Percentiles rank a stretch among this genome's conserved stretches.
These are phyloP conservation scores for Arrhopalites spinosus DNA, from an alignment of 2,888 invertebrate species.

Conservation along the genomic window DNA sequence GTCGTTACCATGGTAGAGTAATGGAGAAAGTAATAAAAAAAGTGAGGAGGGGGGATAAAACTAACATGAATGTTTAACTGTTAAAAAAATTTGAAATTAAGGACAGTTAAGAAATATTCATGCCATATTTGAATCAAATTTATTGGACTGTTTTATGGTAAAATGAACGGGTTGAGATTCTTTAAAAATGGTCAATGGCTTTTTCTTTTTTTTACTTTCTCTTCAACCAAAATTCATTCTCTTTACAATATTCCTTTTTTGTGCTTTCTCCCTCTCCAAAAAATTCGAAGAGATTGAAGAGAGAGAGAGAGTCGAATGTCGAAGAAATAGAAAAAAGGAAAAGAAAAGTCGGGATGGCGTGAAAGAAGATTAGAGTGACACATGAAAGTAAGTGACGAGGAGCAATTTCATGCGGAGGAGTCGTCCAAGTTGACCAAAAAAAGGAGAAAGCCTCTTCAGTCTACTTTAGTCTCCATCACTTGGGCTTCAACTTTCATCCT, in stretches of 20 bases:
- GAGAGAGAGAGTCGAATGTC: neutral
- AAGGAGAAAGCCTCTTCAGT: slow-evolving; percentile 27
- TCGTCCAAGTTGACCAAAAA: slow-evolving; percentile 41
- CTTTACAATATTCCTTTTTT: neutral
- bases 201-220: neutral
- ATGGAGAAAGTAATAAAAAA: too few species aligned
- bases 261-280: neutral
- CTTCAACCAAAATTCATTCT: slow-evolving; percentile 9
- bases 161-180: too few species aligned
- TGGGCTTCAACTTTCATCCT: slow-evolving; percentile 19
- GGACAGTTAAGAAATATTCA: too few species aligned
- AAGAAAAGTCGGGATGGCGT: slow-evolving; percentile 36
- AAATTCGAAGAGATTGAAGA: slow-evolving; percentile 5
- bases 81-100: too few species aligned
- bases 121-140: too few species aligned
- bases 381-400: slow-evolving; percentile 29
- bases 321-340: slow-evolving; percentile 9
- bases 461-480: neutral
- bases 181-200: too few species aligned
- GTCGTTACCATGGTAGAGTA: too few species aligned
- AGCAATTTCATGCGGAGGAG: slow-evolving; percentile 26
- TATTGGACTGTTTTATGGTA: too few species aligned
- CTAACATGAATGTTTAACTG: too few species aligned
- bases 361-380: slow-evolving; percentile 46
- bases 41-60: too few species aligned